phyloP scores from a whole-genome alignment of 2,888 invertebrate genomes.

The Podabrus alpinus region DNA sequence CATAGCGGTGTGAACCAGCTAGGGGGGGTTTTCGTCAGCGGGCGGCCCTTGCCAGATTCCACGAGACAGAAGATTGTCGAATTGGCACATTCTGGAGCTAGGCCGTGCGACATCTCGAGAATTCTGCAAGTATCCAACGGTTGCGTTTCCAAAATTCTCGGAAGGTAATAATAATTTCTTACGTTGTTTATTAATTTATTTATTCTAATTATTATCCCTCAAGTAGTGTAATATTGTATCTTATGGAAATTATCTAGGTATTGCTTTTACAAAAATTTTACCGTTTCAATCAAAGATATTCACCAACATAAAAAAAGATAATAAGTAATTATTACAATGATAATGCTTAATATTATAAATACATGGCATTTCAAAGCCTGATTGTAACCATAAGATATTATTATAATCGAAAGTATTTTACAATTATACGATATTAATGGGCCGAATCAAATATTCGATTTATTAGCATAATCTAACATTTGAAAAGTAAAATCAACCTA shows the following conservation, averaged over 20 bases:
- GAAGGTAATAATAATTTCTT: constrained; percentile 67
- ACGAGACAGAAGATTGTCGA: constrained; percentile 99
- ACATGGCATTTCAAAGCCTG: too few species aligned
- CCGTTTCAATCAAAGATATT: too few species aligned
- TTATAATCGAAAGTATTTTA: too few species aligned
- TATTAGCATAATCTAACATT: neutral
- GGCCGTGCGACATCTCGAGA: constrained; percentile 98
- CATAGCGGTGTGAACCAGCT: constrained; percentile 99
- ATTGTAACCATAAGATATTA: too few species aligned
- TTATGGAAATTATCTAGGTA: neutral
- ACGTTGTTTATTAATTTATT: neutral
- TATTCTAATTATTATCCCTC: neutral
- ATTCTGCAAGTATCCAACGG: constrained; percentile 99
- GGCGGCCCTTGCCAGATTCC: constrained; percentile 95
- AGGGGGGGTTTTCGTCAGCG: constrained; percentile 99
- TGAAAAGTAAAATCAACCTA: neutral
- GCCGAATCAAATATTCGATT: too few species aligned
- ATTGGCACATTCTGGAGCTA: constrained; percentile 94
- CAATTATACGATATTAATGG: too few species aligned
- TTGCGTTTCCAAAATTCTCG: constrained; percentile 98
- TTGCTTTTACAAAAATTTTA: neutral
- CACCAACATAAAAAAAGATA: too few species aligned
- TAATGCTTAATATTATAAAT: too few species aligned
- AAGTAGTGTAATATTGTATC: neutral
- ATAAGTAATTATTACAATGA: too few species aligned